These are phyloP conservation scores for Steromphala cineraria DNA, from an alignment of 2,888 invertebrate species.

Conservation along the genomic window DNA sequence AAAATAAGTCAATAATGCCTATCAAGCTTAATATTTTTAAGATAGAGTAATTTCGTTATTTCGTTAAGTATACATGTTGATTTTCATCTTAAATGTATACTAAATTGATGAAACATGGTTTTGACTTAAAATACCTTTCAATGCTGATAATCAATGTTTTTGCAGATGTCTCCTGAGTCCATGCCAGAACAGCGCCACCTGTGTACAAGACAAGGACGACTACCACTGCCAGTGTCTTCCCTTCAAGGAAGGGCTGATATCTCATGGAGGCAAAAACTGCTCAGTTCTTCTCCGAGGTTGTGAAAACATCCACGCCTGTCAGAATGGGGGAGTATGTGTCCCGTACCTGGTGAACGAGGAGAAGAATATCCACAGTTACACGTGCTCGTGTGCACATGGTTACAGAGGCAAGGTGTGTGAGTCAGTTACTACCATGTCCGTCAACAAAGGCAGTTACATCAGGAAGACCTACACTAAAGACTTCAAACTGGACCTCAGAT, in stretches of 20 bases:
- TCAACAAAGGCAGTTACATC: neutral
- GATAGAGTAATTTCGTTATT: no score
- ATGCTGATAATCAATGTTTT: no score
- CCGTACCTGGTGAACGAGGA: neutral
- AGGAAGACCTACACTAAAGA: neutral
- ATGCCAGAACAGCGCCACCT: constrained; percentile 77
- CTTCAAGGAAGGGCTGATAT: neutral
- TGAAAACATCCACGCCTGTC: neutral
- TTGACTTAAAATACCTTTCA: no score
- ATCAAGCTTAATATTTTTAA: no score
- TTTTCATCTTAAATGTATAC: no score
- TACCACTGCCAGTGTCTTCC: neutral
- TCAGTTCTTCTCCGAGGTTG: neutral
- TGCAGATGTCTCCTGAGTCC: constrained; percentile 83
- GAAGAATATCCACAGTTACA: neutral
- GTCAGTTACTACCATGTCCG: neutral
- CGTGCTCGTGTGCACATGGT: neutral
- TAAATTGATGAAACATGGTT: no score
- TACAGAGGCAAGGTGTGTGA: neutral
- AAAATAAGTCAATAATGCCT: no score
- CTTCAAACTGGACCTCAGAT: neutral
- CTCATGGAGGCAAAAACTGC: neutral
- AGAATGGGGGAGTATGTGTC: neutral
- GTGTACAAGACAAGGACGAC: constrained; percentile 34
- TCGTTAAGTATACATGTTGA: no score